Evolutionary conservation across 2,888 invertebrate species (phyloP).

Genomic region (Nudaria mundana): DNA sequence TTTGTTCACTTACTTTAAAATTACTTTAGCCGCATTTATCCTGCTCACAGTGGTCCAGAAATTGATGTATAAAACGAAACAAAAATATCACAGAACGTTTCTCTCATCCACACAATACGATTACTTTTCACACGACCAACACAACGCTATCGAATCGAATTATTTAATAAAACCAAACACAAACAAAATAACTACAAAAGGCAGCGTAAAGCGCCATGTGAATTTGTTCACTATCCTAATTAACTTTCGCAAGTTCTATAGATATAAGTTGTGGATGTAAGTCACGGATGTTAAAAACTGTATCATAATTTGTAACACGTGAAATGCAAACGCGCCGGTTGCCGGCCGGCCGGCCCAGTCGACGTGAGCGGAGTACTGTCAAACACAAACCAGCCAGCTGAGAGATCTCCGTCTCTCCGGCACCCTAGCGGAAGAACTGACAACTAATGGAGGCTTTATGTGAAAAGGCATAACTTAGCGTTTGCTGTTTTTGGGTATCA

Average conservation of each 20-base stretch:
- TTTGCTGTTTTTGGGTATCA: background rate
- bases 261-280: slow-evolving; percentile 52
- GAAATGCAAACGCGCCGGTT: slow-evolving; percentile 51
- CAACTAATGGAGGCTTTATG: slow-evolving; percentile 55
- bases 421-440: slow-evolving; percentile 69
- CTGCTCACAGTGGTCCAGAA: slow-evolving; percentile 55
- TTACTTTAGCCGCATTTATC: slow-evolving; percentile 25
- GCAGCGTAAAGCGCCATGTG: slow-evolving; percentile 15
- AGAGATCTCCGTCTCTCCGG: slow-evolving; percentile 57
- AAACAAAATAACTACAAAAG: slow-evolving; percentile 32
- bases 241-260: slow-evolving; percentile 50
- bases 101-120: slow-evolving; percentile 59
- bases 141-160: slow-evolving; percentile 53
- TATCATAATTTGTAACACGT: slow-evolving; percentile 56
- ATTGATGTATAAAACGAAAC: slow-evolving; percentile 57
- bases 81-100: slow-evolving; percentile 65
- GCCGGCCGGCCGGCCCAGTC: slow-evolving; percentile 52
- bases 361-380: slow-evolving; percentile 65
- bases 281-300: slow-evolving; percentile 57
- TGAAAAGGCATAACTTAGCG: slow-evolving; percentile 39
- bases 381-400: slow-evolving; percentile 59
- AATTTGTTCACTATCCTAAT: slow-evolving; percentile 29
- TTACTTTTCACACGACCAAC: slow-evolving; percentile 60
- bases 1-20: slow-evolving; percentile 21
- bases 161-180: slow-evolving; percentile 46